Evolutionary conservation across 64 coral and sea anemone species (phyloP), one percentile per base, ranked within the genome.

Genomic region (Montipora cactus): DNA sequence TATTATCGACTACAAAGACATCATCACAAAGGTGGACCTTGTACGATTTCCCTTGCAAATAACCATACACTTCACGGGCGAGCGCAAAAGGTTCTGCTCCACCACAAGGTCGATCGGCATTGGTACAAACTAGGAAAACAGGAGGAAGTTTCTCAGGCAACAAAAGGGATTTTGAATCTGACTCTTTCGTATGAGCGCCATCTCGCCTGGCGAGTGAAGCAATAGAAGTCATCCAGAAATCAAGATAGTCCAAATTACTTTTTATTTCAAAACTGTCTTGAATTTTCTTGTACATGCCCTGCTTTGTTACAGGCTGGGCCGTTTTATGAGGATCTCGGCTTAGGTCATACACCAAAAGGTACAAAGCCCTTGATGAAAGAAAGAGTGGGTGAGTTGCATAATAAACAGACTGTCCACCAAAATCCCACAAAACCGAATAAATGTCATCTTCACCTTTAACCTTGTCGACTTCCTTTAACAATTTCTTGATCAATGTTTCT

Each of bases 191-290:
- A 12, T 12, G 78, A 1, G 20, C 12, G 45, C 7, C 55, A 47
- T 66, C 37, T 37, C 37, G 21, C 46, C 11, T 45, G 10, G 55
- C 13, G 5, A 83, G 7, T 9, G 80, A 83, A n/a, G 80, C 55
- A 14, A 83, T 58, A 3, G 80, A 83, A 5, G 80, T 66, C 80
- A 83, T 83, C 80, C 80, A 83, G 18, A 83, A 37, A 37, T 37
- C 37, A 37, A 37, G 37, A 37, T 0, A 37, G 37, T 37, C 37
- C 37, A 37, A 37, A 83, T 64, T 82, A 2, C 55, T 83, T 46
- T 83, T 83, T 3, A 47, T 53, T 25, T 57, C 16, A 19, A 66
- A 62, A 4, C 15, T 23, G 55, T 83, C 80, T 83, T 62, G 9
- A 18, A 62, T 7, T 7, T 2, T 45, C 28, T 83, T 44, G 80